Conservation (phyloP, 2,113 vertebrate genomes). For the Paedocypris sp. region DNA sequence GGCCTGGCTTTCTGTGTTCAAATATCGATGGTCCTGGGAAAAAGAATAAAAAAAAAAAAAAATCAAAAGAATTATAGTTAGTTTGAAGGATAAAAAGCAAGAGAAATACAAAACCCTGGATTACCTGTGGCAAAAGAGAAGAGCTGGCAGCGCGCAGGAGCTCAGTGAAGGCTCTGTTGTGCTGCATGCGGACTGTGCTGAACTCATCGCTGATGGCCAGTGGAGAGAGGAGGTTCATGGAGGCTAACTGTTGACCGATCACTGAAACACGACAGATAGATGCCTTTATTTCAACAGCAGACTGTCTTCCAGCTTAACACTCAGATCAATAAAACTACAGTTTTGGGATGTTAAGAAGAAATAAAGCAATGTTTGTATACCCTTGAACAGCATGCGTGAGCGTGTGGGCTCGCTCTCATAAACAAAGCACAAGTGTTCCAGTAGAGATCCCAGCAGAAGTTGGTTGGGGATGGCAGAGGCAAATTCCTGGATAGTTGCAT, state of each 20-base stretch:
- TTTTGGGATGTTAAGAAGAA: too few relatives aligned
- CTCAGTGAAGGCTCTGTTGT: constrained; percentile 83
- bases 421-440: constrained; percentile 87
- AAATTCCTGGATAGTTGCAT: constrained; percentile 66
- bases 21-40: constrained; percentile 47
- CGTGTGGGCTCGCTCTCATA: constrained; percentile 74
- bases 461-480: constrained; percentile 86
- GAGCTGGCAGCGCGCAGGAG: constrained; percentile 65
- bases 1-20: constrained; percentile 35
- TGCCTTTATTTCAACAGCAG: too few relatives aligned
- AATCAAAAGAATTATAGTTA: too few relatives aligned
- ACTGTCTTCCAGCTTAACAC: too few relatives aligned
- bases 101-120: not conserved
- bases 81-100: too few relatives aligned
- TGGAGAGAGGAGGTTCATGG: constrained; percentile 82
- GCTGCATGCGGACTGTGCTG: constrained; percentile 83
- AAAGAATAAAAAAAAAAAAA: too few relatives aligned
- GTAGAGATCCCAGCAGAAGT: constrained; percentile 79
- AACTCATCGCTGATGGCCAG: constrained; percentile 88
- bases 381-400: constrained; percentile 77
- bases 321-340: too few relatives aligned
- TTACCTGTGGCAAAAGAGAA: constrained; percentile 58
- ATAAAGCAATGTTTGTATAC: constrained; percentile 50
- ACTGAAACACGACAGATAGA: constrained; percentile 67
- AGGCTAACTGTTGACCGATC: constrained; percentile 78